Conservation (phyloP, 2,888 invertebrate genomes). For the Hypomecis atomaria region DNA sequence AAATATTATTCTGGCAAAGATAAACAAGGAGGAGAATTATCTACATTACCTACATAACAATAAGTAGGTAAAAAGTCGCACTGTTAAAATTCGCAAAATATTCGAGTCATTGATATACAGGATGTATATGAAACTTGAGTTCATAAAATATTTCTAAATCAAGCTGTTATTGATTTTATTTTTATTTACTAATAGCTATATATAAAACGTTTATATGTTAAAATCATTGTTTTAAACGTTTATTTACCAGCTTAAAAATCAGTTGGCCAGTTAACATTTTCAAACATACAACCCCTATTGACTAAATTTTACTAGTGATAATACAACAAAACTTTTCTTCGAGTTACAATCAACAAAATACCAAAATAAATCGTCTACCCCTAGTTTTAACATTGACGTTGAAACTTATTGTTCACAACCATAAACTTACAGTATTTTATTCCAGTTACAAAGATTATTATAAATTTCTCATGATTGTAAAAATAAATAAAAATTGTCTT, state of each 20-base stretch:
- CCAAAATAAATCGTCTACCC: slow-evolving; percentile 9
- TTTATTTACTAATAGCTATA: too few species aligned
- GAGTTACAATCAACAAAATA: background rate
- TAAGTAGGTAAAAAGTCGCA: background rate
- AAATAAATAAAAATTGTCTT: slow-evolving; percentile 8
- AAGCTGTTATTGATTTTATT: too few species aligned
- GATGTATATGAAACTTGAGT: background rate
- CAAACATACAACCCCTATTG: slow-evolving; percentile 1
- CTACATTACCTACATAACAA: background rate
- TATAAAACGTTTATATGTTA: too few species aligned
- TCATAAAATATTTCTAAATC: background rate
- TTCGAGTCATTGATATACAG: slow-evolving; percentile 5
- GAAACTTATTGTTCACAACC: slow-evolving; percentile 27
- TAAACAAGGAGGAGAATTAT: background rate
- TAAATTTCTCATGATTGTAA: slow-evolving; percentile 1
- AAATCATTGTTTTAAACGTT: background rate
- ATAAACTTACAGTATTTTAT: slow-evolving; percentile 15
- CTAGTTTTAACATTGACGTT: slow-evolving; percentile 7
- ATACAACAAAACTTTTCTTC: background rate
- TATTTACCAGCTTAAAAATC: background rate
- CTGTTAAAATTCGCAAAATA: slow-evolving; percentile 1
- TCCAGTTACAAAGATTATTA: background rate
- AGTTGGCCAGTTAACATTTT: background rate
- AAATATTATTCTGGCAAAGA: slow-evolving; percentile 8
- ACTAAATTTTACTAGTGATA: background rate